A percentile compares a stretch with the other conserved stretches of the same genome.
Evolutionary conservation across 2,797 vertebrate species (phyloP).

Genomic region (Anniella stebbinsi): DNA sequence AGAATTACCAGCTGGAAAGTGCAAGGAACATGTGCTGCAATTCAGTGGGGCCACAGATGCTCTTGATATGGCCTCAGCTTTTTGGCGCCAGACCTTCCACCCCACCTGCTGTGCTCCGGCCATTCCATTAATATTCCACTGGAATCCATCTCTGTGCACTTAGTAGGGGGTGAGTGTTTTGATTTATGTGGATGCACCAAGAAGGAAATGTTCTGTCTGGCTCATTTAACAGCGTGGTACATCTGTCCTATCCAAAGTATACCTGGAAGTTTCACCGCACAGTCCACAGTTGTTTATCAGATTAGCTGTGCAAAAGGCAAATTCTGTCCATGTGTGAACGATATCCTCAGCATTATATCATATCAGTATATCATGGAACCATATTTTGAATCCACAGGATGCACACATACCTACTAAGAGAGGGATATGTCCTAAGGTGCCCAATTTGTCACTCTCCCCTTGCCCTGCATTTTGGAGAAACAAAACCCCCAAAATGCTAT

Average conservation of each 20-base stretch:
- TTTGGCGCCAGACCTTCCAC: slow-evolving; percentile 11
- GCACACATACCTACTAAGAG: not conserved
- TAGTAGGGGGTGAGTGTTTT: not conserved
- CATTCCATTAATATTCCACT: not conserved
- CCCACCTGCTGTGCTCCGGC: not conserved
- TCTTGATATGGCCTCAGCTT: slow-evolving; percentile 15
- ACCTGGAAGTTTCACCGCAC: not conserved
- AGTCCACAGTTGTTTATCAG: not conserved
- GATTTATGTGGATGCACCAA: not conserved
- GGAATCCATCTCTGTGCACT: slow-evolving; percentile 16
- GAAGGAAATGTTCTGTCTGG: not conserved
- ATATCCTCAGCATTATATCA: not conserved
- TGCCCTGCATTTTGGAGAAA: too few relatives aligned
- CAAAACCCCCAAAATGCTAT: too few relatives aligned
- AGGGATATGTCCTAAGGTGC: not conserved
- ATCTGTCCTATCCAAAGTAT: not conserved
- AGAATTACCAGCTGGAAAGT: slow-evolving; percentile 50
- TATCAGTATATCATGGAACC: not conserved
- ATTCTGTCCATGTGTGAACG: not conserved
- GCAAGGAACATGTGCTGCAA: slow-evolving; percentile 38
- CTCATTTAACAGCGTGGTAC: not conserved
- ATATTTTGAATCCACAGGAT: not conserved
- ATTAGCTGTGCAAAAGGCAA: not conserved
- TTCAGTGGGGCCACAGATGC: not conserved
- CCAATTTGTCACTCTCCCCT: too few relatives aligned